Conservation (phyloP, 2,797 vertebrate genomes). For the Manis pentadactyla region DNA sequence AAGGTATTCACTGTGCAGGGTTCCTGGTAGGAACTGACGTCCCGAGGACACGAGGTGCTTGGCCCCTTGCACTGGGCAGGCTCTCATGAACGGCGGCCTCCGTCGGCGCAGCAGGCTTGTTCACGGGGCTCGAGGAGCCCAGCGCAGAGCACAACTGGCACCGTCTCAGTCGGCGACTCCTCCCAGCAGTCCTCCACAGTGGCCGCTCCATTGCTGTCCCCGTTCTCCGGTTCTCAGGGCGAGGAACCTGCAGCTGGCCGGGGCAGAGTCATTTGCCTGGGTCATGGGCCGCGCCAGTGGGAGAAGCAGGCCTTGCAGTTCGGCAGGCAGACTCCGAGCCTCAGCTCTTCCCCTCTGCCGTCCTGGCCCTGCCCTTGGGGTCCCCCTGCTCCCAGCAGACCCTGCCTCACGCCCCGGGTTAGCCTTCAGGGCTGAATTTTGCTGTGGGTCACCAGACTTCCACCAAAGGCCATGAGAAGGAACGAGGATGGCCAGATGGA, state of each 20-base stretch:
- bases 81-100: background rate
- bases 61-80: no score
- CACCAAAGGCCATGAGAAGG: background rate
- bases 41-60: accelerated
- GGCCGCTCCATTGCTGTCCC: background rate
- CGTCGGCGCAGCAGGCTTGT: accelerated
- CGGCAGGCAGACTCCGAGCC: background rate
- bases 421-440: background rate
- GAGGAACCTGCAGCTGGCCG: background rate
- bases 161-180: background rate
- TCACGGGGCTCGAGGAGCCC: accelerated
- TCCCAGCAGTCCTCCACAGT: accelerated
- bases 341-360: accelerated
- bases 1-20: background rate
- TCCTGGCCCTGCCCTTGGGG: background rate
- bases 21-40: background rate
- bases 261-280: background rate
- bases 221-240: background rate
- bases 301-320: background rate
- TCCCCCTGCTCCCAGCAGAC: background rate
- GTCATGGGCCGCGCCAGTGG: accelerated
- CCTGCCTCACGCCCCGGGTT: background rate
- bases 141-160: accelerated
- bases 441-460: background rate
- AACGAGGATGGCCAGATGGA: accelerated